Evolutionary conservation across 2,797 vertebrate genomes (phyloP).

Genomic region (Hemibagrus guttatus): DNA sequence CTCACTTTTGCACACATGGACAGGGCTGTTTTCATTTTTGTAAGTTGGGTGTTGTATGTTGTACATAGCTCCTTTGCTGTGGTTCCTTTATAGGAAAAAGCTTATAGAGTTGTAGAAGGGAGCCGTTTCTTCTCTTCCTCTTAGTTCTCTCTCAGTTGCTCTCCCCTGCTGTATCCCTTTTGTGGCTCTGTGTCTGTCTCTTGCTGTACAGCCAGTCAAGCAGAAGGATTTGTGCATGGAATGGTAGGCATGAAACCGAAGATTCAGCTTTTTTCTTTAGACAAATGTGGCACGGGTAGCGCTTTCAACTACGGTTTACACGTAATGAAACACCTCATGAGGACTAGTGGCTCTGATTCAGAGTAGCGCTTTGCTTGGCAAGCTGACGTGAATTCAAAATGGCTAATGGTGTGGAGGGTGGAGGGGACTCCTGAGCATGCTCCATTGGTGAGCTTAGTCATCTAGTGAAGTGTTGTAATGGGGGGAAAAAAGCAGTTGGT

Average conservation of each 20-base stretch:
- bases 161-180: slow-evolving; percentile 25
- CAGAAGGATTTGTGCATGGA: slow-evolving; percentile 4
- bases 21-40: slow-evolving; percentile 38
- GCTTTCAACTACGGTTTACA: neutral
- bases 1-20: slow-evolving; percentile 14
- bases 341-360: slow-evolving; percentile 24
- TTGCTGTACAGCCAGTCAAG: slow-evolving; percentile 34
- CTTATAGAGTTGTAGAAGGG: slow-evolving; percentile 35
- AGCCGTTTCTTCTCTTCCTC: slow-evolving; percentile 20
- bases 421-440: slow-evolving; percentile 71
- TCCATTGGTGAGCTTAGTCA: slow-evolving; percentile 52
- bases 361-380: slow-evolving; percentile 8
- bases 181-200: slow-evolving; percentile 16
- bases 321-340: slow-evolving; percentile 20
- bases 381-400: slow-evolving; percentile 68
- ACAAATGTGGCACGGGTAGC: slow-evolving; percentile 2
- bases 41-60: neutral
- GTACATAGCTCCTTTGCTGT: slow-evolving; percentile 8
- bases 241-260: slow-evolving; percentile 15
- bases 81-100: slow-evolving; percentile 18
- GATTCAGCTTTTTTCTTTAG: slow-evolving; percentile 7
- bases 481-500: slow-evolving; percentile 16
- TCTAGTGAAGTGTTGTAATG: neutral
- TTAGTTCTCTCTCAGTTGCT: neutral
- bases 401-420: slow-evolving; percentile 60